Evolutionary conservation across 1,140 invertebrate species (phyloP).

Genomic region (Calephelis nemesis): DNA sequence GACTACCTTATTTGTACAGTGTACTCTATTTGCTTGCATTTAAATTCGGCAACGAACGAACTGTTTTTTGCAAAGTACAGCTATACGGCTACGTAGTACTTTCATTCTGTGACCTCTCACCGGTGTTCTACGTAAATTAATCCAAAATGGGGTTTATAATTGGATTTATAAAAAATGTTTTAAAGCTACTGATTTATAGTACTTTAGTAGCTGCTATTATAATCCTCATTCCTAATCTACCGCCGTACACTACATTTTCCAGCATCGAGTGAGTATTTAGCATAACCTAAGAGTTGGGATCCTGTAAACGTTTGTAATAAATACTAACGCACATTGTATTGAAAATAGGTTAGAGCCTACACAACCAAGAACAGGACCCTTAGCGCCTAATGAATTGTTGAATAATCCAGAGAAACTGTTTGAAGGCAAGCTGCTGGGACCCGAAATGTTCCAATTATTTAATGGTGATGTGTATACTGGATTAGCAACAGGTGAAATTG

Average conservation of each 20-base stretch:
- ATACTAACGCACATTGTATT: constrained; percentile 26
- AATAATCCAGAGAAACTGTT: constrained; percentile 83
- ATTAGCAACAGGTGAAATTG: constrained; percentile 84
- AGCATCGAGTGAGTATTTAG: constrained; percentile 55
- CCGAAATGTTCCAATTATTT: constrained; percentile 85
- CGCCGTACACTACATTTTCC: constrained; percentile 65
- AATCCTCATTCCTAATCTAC: constrained; percentile 64
- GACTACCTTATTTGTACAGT: too few relatives aligned
- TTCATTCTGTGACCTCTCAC: not conserved
- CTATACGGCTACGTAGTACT: not conserved
- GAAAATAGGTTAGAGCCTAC: constrained; percentile 77
- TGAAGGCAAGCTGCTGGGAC: constrained; percentile 82
- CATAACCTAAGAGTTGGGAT: constrained; percentile 13
- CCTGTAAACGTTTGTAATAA: constrained; percentile 34
- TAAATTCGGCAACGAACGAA: too few relatives aligned
- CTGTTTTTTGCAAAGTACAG: not conserved
- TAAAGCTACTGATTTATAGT: constrained; percentile 50
- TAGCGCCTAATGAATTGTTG: constrained; percentile 82
- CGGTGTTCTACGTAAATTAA: constrained; percentile 7
- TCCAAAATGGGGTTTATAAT: constrained; percentile 56
- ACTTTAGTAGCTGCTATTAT: constrained; percentile 43
- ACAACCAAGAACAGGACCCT: constrained; percentile 77
- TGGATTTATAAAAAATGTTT: constrained; percentile 45
- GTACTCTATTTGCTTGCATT: too few relatives aligned
- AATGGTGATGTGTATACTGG: constrained; percentile 86